Base-by-base conservation (phyloP, 2,888 invertebrate species). In the Mamestra brassicae region DNA sequence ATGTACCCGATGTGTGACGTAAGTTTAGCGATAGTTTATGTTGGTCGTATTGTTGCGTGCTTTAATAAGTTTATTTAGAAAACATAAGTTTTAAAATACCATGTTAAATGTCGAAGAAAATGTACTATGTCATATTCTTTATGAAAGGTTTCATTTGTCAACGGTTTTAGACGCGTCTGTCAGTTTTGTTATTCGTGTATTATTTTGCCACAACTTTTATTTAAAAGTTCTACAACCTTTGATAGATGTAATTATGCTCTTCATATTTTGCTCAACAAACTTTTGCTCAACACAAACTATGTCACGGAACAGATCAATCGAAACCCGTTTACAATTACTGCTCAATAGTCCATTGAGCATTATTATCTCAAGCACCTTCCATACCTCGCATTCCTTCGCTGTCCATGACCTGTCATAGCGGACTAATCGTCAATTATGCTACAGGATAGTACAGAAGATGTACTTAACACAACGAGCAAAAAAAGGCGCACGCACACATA, bases 321-420 rank as follows among this genome's bases (percentile, higher is more conserved):
- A 68, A 83, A 83, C 82, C 78, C 81, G 85, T 83, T 85, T 74
- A 60, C 42, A 66, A 71, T 71, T 68, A 67, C 60, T 67, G 62
- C 64, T 80, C 76, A 60, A 84, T 68, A 62, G 85, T 73, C 68
- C 62, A 82, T 72, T 76, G 60, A 76, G 34, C 50, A 61, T 61
- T 76, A 65, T 65, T 63, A 76, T 76, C 69, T 70, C 61, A 26
- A 52, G 52, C 85, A 76, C 77, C 74, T 76, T 76, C 62, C 50
- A 71, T 81, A 67, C 38, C 60, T 62, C 77, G 50, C 86, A 87
- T 85, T 80, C 85, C 78, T 66, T 17, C 17, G 42, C 42, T 54
- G 80, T 76, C 81, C 86, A 58, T 86, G 85, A 85, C 76, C 86
- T 68, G 74, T 71, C 83, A 82, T 71, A 67, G 69, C 60, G n/a